Evolutionary conservation across 1,140 invertebrate genomes (phyloP), one percentile per base, ranked within the genome.

Genomic region (Zaprionus lachaisei): DNA sequence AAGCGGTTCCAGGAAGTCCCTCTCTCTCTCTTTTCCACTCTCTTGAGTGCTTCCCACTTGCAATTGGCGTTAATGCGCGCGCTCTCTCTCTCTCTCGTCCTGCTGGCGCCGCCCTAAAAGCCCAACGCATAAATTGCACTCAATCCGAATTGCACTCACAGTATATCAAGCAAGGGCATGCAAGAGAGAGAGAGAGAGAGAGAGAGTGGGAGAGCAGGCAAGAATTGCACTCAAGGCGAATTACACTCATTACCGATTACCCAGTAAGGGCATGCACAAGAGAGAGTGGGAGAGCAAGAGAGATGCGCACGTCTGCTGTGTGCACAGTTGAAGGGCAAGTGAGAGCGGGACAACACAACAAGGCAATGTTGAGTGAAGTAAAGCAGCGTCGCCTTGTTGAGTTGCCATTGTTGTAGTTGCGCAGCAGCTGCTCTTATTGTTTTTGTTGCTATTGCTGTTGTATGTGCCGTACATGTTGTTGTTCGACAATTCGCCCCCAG

Each of bases 31-130:
- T 47, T n/a, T 3, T 15, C 15, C 41, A 17, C n/a, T 12, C 4
- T 75, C 57, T 69, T 79, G 61, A 60, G 79, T 56, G 67, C 75
- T 85, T 82, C 41, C 82, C 83, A 85, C 75, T 72, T 66, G 70
- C 63, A 71, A 76, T 72, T 76, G 74, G 69, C 69, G 74, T 72
- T 77, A 77, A 77, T 64, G 73, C 47, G 26, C 38, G 22, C 41
- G 4, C 4, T 24, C 24, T 4, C 24, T 24, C 24, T 63, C 68
- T 56, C 69, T 63, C 63, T 64, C 62, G 44, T 81, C 83, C 83
- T 89, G 81, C 84, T 89, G 81, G 83, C 84, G 69, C 84, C 84
- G 84, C 84, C 84, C 84, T 83, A 72, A 82, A 76, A 34, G 38
- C 55, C 28, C 22, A 47, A 47, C 63, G 22, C 9, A 55, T 58